A percentile compares a stretch with the other conserved stretches of the same genome.
Conservation (phyloP, 53 echinoderm and acorn worm genomes). For the Holothuria leucospilota region DNA sequence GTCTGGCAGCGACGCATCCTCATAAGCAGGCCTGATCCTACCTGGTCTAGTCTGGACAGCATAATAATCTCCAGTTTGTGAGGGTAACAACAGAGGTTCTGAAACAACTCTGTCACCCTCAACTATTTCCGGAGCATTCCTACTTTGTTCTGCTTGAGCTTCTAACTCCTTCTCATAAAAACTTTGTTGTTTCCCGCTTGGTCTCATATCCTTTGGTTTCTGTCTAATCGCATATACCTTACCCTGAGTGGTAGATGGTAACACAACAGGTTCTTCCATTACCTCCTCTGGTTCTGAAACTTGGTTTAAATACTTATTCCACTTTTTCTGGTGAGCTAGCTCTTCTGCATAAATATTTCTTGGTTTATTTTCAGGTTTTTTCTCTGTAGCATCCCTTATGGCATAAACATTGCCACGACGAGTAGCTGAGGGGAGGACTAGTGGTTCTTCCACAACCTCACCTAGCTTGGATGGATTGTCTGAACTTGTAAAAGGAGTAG, state of each 20-base stretch:
- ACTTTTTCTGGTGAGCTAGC: constrained; percentile 36
- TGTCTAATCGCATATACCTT: constrained; percentile 16
- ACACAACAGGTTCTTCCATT: constrained; percentile 4
- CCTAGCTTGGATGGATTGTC: constrained; percentile 7
- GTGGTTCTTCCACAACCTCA: constrained; percentile 47
- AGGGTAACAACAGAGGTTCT: constrained; percentile 28
- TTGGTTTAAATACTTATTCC: constrained; percentile 8
- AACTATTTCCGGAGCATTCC: neutral
- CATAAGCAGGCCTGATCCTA: constrained; percentile 30
- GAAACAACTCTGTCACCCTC: constrained; percentile 4
- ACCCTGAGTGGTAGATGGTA: constrained; percentile 19
- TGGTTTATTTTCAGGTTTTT: constrained; percentile 3
- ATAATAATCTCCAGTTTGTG: constrained; percentile 7
- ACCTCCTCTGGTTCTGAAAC: constrained; percentile 17
- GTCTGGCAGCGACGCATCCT: neutral
- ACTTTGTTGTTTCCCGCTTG: neutral
- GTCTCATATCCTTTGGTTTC: constrained; percentile 12
- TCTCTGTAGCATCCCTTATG: neutral
- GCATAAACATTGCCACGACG: constrained; percentile 26
- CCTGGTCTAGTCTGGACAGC: constrained; percentile 31
- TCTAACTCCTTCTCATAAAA: constrained; percentile 23
- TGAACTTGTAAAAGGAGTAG: neutral
- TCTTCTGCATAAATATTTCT: constrained; percentile 40
- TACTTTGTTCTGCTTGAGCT: constrained; percentile 42
- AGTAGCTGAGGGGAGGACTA: constrained; percentile 36